Evolutionary conservation across 23 tunicate genomes (phyloP).

Genomic region (Diplosoma virens): DNA sequence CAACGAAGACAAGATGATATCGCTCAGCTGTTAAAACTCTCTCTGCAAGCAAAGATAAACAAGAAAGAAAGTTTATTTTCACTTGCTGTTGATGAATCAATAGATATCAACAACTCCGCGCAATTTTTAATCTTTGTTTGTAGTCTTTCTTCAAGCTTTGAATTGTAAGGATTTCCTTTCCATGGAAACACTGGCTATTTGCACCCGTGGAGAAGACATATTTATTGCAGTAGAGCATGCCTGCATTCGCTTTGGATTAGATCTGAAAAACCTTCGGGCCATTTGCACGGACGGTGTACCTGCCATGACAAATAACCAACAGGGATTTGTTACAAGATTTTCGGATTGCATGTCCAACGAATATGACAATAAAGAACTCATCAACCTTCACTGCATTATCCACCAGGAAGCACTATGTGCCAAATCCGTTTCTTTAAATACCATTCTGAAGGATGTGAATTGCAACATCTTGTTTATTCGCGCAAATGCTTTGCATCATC

Average conservation of each 20-base stretch:
- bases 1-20: conserved; percentile 29
- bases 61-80: conserved; percentile 31
- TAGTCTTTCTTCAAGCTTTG: conserved; percentile 10
- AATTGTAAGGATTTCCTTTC: conserved; percentile 30
- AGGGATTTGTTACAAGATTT: conserved; percentile 55
- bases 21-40: conserved; percentile 16
- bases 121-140: conserved; percentile 29
- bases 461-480: conserved; percentile 36
- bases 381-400: conserved; percentile 42
- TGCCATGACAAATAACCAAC: conserved; percentile 43
- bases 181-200: conserved; percentile 21
- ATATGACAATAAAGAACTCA: conserved; percentile 26
- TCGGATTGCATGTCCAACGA: conserved; percentile 41
- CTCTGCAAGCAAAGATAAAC: conserved; percentile 25
- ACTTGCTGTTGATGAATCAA: conserved; percentile 31
- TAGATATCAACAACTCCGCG: conserved; percentile 41
- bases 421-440: conserved; percentile 46
- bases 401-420: conserved; percentile 57
- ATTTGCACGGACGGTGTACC: conserved; percentile 43
- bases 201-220: conserved; percentile 33
- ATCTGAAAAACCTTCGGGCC: conserved; percentile 29
- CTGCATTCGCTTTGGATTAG: conserved; percentile 29
- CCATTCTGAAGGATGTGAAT: conserved; percentile 39
- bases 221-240: conserved; percentile 30
- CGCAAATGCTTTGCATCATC: conserved; percentile 49